These are phyloP conservation scores for Drosophila leontia DNA, from an alignment of 1,140 invertebrate species.

Conservation along the genomic window DNA sequence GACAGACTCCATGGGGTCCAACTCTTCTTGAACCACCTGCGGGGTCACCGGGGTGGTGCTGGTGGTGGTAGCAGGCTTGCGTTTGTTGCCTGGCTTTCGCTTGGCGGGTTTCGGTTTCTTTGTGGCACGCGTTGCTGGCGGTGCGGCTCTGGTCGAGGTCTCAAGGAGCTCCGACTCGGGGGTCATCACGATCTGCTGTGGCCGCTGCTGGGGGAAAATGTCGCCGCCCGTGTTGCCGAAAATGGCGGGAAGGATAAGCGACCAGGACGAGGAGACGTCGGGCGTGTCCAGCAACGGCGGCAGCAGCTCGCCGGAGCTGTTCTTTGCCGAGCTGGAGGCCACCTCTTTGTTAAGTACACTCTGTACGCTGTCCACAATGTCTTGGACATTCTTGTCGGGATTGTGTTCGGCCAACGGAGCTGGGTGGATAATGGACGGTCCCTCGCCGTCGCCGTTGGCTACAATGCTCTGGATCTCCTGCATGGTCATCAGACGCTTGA, in stretches of 20 bases:
- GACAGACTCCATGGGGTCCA: conserved; percentile 76
- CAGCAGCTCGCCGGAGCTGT: conserved; percentile 85
- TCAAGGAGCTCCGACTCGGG: conserved; percentile 87
- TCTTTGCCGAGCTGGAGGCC: conserved; percentile 86
- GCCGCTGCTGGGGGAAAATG: conserved; percentile 86
- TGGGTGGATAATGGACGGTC: conserved; percentile 86
- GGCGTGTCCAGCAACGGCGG: conserved; percentile 88
- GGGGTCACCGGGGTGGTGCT: conserved; percentile 70
- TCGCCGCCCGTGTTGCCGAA: conserved; percentile 89
- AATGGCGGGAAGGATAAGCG: conserved; percentile 91
- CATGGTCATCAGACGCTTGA: conserved; percentile 92
- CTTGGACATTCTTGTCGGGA: conserved; percentile 89
- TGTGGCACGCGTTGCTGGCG: conserved; percentile 53
- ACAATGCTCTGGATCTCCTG: conserved; percentile 93
- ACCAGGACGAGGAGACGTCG: conserved; percentile 91
- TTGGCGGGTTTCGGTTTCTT: conserved; percentile 75
- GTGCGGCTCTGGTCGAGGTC: conserved; percentile 70
- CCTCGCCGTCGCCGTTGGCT: conserved; percentile 90
- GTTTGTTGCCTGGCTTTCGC: conserved; percentile 65
- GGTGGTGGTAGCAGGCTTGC: conserved; percentile 53
- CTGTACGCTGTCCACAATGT: conserved; percentile 92
- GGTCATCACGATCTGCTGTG: conserved; percentile 85
- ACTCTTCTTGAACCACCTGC: conserved; percentile 79
- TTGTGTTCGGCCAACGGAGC: conserved; percentile 84
- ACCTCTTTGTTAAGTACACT: conserved; percentile 92